Evolutionary conservation across 2,797 vertebrate species (phyloP), one percentile per base, ranked within the genome.

Genomic region (Chanos chanos): DNA sequence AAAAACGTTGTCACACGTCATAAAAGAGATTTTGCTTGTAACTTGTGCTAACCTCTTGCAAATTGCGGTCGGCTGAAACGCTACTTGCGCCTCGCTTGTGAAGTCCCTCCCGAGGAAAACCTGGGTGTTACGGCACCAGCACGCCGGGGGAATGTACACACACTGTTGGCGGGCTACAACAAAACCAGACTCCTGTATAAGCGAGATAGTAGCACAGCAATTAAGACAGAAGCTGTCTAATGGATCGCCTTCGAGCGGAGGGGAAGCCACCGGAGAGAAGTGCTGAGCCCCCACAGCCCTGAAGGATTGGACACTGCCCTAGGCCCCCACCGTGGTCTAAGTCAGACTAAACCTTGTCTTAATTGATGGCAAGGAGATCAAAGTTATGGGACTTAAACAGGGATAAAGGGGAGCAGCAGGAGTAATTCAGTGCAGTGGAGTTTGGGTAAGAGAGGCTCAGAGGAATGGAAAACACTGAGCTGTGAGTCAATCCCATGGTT

Each of bases 21-120:
- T 70, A 73, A 76, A 73, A 70, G 62, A 72, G 73, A 70, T 60
- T 62, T 69, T 67, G 65, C 44, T 41, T 55, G 73, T 65, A 77
- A 73, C 81, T 84, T 85, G 85, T 85, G 76, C 86, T 83, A 75
- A 79, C 78, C 66, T 50, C 39, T 70, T 54, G 71, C 76, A 78
- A 81, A 83, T 81, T 74, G 70, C 70, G 73, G 79, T 83, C 74
- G 81, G 77, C 83, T 83, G 81, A 83, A 82, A 50, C 73, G 75
- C 77, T 70, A 77, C 63, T 73, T 67, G 56, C 66, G 71, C 72
- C 74, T 78, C 66, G 71, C 72, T 74, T 78, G 68, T 73, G 77
- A 81, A 75, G 71, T 72, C 68, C 80, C 74, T 75, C 65, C 37
- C 24, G 55, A 51, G 66, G 68, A 83, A 59, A 50, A 10, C 52